These are phyloP conservation scores for Amphiprion ocellaris DNA, from an alignment of 2,113 vertebrate species.

Conservation along the genomic window DNA sequence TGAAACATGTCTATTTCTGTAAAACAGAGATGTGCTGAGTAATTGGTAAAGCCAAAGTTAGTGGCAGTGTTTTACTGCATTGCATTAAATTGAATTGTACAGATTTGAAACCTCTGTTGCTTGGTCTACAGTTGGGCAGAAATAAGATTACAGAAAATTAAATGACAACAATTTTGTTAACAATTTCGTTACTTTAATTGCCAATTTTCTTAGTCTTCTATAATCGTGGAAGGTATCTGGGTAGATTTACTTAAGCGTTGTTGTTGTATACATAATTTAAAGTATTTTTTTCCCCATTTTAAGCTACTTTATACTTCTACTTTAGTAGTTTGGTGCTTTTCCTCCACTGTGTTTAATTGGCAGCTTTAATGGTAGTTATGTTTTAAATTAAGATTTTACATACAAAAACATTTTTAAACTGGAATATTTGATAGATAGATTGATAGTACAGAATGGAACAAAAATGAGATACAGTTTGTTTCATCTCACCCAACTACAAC, in stretches of 20 bases:
- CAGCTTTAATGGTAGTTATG: not conserved
- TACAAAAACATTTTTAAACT: too few species aligned
- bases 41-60: not conserved
- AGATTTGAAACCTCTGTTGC: not conserved
- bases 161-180: too few species aligned
- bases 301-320: not conserved
- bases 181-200: not conserved
- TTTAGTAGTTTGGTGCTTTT: too few species aligned
- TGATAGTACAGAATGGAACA: too few species aligned
- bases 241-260: too few species aligned
- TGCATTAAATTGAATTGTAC: conserved; percentile 10
- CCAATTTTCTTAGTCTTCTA: not conserved
- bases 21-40: not conserved
- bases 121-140: too few species aligned
- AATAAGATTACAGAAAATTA: too few species aligned
- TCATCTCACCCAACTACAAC: not conserved
- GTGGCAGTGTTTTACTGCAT: not conserved
- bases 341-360: too few species aligned
- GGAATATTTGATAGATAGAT: too few species aligned
- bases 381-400: not conserved
- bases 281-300: not conserved
- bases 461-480: too few species aligned
- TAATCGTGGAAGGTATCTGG: too few species aligned
- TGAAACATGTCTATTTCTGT: not conserved
- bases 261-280: too few species aligned